phyloP scores from a whole-genome alignment of 2,113 vertebrate species.

The Columba livia region DNA sequence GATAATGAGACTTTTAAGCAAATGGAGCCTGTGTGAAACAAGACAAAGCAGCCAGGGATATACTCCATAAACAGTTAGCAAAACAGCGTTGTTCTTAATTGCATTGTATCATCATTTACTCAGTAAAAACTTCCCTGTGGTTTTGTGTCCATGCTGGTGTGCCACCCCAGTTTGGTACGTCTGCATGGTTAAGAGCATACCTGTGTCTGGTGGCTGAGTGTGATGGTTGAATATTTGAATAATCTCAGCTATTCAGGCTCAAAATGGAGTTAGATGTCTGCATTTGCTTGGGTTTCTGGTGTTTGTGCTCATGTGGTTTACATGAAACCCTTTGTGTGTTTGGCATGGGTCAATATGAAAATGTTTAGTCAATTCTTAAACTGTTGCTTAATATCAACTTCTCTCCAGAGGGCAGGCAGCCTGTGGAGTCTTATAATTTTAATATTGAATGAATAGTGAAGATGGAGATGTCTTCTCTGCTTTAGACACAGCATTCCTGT shows the following conservation, averaged over 20 bases:
- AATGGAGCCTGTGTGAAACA: neutral
- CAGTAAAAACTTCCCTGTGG: neutral
- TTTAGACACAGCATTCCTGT: neutral
- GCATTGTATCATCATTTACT: neutral
- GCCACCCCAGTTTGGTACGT: neutral
- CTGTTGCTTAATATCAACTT: neutral
- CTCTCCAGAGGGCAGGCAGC: neutral
- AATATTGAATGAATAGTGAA: neutral
- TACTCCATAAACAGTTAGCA: neutral
- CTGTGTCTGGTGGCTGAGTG: neutral
- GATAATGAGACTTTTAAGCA: neutral
- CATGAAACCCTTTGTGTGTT: neutral
- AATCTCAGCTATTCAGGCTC: neutral
- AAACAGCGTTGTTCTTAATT: accelerated
- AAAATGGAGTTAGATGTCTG: neutral
- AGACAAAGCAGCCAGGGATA: neutral
- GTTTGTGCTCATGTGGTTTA: neutral
- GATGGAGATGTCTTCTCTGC: neutral
- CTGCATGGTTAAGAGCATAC: neutral
- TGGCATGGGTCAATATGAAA: neutral
- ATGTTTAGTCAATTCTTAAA: neutral
- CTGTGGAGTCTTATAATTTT: neutral
- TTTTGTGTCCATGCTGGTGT: neutral
- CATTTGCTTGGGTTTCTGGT: neutral
- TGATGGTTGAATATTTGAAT: neutral